Percentiles rank a stretch among this genome's conserved stretches.
Evolutionary conservation across 2,888 invertebrate species (phyloP).

Genomic region (Plebejus argus): DNA sequence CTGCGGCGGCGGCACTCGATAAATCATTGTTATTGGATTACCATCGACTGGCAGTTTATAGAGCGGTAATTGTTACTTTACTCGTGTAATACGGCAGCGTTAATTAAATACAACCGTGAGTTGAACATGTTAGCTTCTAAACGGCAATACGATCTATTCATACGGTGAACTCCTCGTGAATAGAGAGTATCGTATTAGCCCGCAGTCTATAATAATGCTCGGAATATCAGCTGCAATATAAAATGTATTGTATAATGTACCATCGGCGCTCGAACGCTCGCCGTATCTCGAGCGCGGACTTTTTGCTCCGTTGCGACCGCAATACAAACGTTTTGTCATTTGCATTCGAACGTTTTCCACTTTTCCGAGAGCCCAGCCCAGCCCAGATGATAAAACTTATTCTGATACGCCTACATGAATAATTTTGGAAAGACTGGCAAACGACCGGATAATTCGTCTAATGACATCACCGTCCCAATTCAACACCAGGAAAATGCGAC

Average conservation of each 20-base stretch:
- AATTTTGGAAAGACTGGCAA: background rate
- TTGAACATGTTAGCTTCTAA: background rate
- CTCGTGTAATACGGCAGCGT: background rate
- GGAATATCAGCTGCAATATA: background rate
- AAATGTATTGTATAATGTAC: background rate
- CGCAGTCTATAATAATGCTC: background rate
- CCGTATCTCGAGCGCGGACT: background rate
- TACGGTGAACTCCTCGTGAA: background rate
- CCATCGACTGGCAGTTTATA: background rate
- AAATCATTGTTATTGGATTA: conserved; percentile 21
- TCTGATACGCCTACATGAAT: background rate
- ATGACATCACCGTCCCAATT: background rate
- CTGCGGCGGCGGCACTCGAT: conserved; percentile 10
- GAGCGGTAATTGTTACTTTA: background rate
- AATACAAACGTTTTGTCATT: conserved; percentile 11
- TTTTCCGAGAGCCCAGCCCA: background rate
- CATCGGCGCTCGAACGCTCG: background rate
- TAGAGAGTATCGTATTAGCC: background rate
- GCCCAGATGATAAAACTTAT: background rate
- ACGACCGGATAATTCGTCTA: background rate
- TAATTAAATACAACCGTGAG: background rate
- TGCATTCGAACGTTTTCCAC: background rate
- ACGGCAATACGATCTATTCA: background rate
- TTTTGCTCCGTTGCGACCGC: background rate
- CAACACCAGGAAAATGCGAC: background rate